These are phyloP conservation scores for Hemibagrus wyckioides DNA, from an alignment of 2,113 vertebrate genomes.

Conservation along the genomic window DNA sequence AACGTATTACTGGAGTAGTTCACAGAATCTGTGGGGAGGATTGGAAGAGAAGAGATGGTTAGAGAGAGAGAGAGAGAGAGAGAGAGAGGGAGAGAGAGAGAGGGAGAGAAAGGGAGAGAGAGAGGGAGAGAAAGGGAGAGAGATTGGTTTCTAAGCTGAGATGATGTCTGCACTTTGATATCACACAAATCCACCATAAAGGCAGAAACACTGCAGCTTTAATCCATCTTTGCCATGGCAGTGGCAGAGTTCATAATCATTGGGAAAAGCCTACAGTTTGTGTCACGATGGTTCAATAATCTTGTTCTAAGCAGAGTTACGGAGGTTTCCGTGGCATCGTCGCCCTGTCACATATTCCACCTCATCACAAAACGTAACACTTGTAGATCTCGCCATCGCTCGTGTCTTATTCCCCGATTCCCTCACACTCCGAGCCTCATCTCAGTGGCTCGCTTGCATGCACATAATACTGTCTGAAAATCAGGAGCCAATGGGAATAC, in stretches of 20 bases:
- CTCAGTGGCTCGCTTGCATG: constrained; percentile 20
- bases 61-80: not conserved
- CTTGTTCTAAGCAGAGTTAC: not conserved
- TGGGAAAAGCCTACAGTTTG: constrained; percentile 21
- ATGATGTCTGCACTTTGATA: constrained; percentile 48
- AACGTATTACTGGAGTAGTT: constrained; percentile 68
- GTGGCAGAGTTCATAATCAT: not conserved
- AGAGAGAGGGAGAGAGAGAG: constrained; percentile 20
- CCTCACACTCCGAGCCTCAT: not conserved
- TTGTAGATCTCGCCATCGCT: not conserved
- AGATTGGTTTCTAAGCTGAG: constrained; percentile 28
- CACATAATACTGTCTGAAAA: not conserved
- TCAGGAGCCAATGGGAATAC: not conserved
- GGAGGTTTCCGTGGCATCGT: not conserved
- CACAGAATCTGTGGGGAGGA: constrained; percentile 66
- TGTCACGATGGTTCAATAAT: not conserved
- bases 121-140: constrained; percentile 9
- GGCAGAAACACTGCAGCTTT: constrained; percentile 10
- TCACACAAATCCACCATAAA: constrained; percentile 26
- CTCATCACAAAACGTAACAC: constrained; percentile 1
- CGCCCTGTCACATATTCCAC: not conserved
- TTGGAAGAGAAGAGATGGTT: constrained; percentile 56
- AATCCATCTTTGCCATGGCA: constrained; percentile 18
- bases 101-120: not conserved
- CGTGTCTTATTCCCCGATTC: constrained; percentile 9